Base-by-base conservation (phyloP, 2,888 invertebrate genomes). In the Microplitis deprimator region DNA sequence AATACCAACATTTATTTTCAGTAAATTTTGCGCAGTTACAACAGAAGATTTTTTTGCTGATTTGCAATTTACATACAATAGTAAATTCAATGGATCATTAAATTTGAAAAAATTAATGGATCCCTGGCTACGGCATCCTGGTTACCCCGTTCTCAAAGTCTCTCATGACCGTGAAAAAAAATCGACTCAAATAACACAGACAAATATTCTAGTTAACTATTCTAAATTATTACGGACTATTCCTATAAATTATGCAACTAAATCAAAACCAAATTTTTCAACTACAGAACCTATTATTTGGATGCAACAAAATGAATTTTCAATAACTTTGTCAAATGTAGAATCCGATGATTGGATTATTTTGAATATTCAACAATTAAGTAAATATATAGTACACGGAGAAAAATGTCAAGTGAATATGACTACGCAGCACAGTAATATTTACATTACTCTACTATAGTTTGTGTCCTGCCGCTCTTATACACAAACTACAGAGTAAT, bases 341-440 rank as follows among this genome's bases (percentile, higher is more conserved):
- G 87, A 90, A 0, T 74, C 86, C 0, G 89, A 90, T 0, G 89
- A 91, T 0, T 94, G 94, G 94, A 91, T 92, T 78, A 91, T 94
- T 73, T 83, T 94, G n/a, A 94, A 94, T 83, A 91, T 92, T 73
- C 92, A 93, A 81, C 92, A 93, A 85, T 92, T 92, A 79, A 93
- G 93, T 93, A 82, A 84, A 76, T 29, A 29, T 29, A 29, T 29
- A 29, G 4, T 29, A n/a, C n/a, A n/a, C n/a, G n/a, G n/a, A n/a
- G n/a, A n/a, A n/a, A n/a, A n/a, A n/a, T n/a, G n/a, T n/a, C n/a
- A n/a, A n/a, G n/a, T n/a, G n/a, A n/a, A n/a, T n/a, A n/a, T n/a
- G n/a, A n/a, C n/a, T n/a, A n/a, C n/a, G n/a, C n/a, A n/a, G n/a
- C n/a, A n/a, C n/a, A n/a, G n/a, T n/a, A n/a, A n/a, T n/a, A n/a